Conservation (phyloP, 2,797 vertebrate genomes). For the Sphenodon punctatus region DNA sequence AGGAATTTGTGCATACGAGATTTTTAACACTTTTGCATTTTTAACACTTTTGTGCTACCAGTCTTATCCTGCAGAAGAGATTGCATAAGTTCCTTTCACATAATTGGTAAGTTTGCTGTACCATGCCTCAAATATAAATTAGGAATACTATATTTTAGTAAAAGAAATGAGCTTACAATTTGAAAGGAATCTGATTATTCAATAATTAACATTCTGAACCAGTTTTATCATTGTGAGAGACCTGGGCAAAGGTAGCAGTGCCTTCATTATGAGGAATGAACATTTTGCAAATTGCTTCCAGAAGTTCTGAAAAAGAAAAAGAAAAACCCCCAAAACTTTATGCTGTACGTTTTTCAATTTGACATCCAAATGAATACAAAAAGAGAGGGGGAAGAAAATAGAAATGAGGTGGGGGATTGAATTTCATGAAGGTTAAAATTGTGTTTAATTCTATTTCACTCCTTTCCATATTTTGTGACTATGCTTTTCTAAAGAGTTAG, state of each 20-base stretch:
- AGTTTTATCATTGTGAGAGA: conserved; percentile 34
- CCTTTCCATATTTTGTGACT: background rate
- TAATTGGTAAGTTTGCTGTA: conserved; percentile 6
- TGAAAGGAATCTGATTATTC: conserved; percentile 36
- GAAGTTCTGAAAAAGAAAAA: conserved; percentile 15
- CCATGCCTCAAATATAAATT: conserved; percentile 3
- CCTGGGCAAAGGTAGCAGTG: conserved; percentile 38
- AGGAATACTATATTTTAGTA: conserved; percentile 12
- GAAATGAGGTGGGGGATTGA: background rate
- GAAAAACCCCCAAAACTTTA: background rate
- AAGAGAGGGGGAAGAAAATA: background rate
- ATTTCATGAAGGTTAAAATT: background rate
- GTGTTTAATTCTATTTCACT: background rate
- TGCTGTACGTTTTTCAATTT: background rate
- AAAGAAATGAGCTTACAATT: conserved; percentile 7
- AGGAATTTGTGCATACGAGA: conserved; percentile 7
- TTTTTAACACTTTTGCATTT: background rate
- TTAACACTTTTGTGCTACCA: conserved; percentile 35
- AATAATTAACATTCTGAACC: conserved; percentile 53
- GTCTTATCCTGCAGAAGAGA: background rate
- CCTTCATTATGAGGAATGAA: conserved; percentile 42
- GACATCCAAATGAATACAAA: background rate
- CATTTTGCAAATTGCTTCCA: conserved; percentile 41
- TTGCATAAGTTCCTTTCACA: background rate
- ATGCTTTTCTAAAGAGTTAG: background rate